A percentile compares a stretch with the other conserved stretches of the same genome.
phyloP scores from a whole-genome alignment of 2,113 vertebrate species.

The Malurus alboscapulatus region DNA sequence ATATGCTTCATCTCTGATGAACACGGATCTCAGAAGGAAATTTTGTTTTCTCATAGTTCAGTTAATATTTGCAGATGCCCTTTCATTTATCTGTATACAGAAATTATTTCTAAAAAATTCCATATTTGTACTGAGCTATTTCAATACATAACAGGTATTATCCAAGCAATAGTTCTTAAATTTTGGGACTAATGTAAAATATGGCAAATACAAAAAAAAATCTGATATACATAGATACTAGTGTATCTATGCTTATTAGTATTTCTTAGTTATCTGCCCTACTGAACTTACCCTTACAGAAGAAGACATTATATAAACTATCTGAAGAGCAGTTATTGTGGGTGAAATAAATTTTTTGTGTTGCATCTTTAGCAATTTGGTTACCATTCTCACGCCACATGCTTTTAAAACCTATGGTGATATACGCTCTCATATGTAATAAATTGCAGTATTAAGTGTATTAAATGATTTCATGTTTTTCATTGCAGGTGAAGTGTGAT shows the following conservation, averaged over 20 bases:
- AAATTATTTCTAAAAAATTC: constrained; percentile 48
- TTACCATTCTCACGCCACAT: background rate
- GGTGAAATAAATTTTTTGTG: background rate
- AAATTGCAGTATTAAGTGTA: background rate
- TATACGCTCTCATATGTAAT: background rate
- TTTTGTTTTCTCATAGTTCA: background rate
- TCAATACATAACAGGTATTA: constrained; percentile 24
- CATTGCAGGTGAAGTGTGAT: constrained; percentile 94
- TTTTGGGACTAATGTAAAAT: constrained; percentile 3
- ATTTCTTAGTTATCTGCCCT: background rate
- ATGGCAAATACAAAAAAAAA: background rate
- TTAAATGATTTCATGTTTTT: constrained; percentile 22
- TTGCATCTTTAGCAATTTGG: background rate
- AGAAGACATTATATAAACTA: background rate
- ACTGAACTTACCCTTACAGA: background rate
- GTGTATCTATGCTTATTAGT: background rate
- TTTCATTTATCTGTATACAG: background rate
- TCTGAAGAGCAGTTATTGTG: background rate
- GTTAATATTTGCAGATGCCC: background rate
- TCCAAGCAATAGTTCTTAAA: background rate
- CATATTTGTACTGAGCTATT: constrained; percentile 14
- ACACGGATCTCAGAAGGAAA: background rate
- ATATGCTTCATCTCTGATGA: background rate
- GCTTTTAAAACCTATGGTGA: background rate
- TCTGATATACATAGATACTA: too few relatives aligned